phyloP scores from a whole-genome alignment of 53 echinoderm and acorn worm species.

The Arbacia lixula region DNA sequence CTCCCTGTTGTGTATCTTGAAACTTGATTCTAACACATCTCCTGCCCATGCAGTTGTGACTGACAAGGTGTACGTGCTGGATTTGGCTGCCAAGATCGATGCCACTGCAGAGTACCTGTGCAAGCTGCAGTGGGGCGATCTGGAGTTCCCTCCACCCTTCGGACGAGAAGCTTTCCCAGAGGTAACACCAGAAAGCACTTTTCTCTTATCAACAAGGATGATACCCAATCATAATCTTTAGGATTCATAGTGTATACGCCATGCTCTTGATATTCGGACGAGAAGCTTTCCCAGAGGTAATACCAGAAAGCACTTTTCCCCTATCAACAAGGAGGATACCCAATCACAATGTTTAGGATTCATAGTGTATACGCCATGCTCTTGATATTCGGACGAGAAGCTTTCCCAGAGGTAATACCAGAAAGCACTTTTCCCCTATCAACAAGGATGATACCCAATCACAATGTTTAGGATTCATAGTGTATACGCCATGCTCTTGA shows the following conservation, averaged over 20 bases:
- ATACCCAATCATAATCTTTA: neutral
- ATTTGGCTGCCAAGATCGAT: conserved; percentile 94
- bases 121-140: conserved; percentile 93
- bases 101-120: conserved; percentile 90
- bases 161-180: conserved; percentile 96
- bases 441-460: too few species aligned
- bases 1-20: too few species aligned
- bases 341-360: too few species aligned
- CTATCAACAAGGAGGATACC: too few species aligned
- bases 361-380: too few species aligned
- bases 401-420: conserved; percentile 82
- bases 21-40: too few species aligned
- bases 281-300: conserved; percentile 93
- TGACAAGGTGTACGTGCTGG: conserved; percentile 91
- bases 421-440: too few species aligned
- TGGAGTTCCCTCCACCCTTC: conserved; percentile 95
- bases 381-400: conserved; percentile 96
- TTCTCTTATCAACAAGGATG: too few species aligned
- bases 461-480: too few species aligned
- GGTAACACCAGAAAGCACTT: conserved; percentile 59
- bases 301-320: neutral
- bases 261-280: too few species aligned
- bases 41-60: conserved; percentile 83
- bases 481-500: too few species aligned
- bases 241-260: too few species aligned